These are phyloP conservation scores for Poeciliopsis prolifica DNA, from an alignment of 2,113 vertebrate genomes.

Conservation along the genomic window DNA sequence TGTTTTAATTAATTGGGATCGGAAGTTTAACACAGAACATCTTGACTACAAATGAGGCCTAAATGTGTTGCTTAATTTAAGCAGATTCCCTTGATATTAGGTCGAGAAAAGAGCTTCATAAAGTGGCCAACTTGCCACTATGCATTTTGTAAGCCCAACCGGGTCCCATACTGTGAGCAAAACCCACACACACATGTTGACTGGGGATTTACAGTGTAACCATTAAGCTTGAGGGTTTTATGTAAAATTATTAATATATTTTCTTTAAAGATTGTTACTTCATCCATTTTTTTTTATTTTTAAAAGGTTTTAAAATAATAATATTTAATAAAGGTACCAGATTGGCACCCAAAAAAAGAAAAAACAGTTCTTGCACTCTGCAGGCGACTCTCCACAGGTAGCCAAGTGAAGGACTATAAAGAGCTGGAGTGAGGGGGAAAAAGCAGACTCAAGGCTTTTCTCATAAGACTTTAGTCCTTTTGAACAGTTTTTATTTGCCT, in stretches of 20 bases:
- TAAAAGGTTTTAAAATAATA: neutral
- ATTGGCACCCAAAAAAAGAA: neutral
- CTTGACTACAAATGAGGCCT: neutral
- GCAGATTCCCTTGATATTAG: neutral
- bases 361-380: conserved; percentile 3
- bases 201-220: neutral
- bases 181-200: neutral
- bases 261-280: neutral
- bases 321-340: neutral
- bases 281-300: too few species aligned
- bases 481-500: conserved; percentile 4
- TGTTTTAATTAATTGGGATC: too few species aligned
- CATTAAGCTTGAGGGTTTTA: neutral
- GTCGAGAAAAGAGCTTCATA: neutral
- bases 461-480: conserved; percentile 10
- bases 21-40: too few species aligned
- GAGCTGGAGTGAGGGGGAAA: neutral
- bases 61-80: neutral
- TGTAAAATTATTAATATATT: neutral
- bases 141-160: neutral
- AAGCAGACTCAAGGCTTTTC: neutral
- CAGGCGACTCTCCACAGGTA: conserved; percentile 22
- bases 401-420: neutral
- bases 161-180: neutral
- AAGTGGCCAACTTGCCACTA: neutral